Evolutionary conservation across 1,140 invertebrate genomes (phyloP).

Genomic region (Drosophila seguyi): DNA sequence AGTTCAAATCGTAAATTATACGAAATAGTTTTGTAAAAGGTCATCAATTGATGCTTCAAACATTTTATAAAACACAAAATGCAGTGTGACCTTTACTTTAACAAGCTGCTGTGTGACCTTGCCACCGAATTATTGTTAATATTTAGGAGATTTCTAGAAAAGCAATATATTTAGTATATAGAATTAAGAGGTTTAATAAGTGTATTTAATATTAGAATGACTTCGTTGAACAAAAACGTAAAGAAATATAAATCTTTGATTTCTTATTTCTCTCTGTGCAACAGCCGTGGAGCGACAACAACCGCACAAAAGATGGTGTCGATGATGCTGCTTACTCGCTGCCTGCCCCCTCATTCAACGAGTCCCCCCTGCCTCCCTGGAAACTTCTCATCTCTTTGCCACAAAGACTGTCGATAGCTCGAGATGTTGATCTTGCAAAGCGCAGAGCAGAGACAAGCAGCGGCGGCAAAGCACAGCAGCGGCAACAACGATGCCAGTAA

Average conservation of each 20-base stretch:
- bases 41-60: too few relatives aligned
- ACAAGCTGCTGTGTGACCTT: neutral
- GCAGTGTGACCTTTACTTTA: too few relatives aligned
- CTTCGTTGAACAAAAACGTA: neutral
- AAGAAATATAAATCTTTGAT: neutral
- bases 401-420: slow-evolving; percentile 76
- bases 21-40: too few relatives aligned
- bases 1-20: too few relatives aligned
- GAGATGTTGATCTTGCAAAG: slow-evolving; percentile 80
- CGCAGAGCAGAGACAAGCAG: slow-evolving; percentile 66
- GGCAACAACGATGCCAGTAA: slow-evolving; percentile 14
- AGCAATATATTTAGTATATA: neutral
- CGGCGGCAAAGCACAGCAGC: slow-evolving; percentile 40
- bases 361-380: neutral
- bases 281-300: slow-evolving; percentile 30
- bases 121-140: too few relatives aligned
- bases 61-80: too few relatives aligned
- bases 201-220: neutral
- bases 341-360: slow-evolving; percentile 11
- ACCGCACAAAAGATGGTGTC: slow-evolving; percentile 60
- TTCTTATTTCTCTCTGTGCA: slow-evolving; percentile 32
- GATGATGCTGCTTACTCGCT: slow-evolving; percentile 54
- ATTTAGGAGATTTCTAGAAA: neutral
- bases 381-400: slow-evolving; percentile 21
- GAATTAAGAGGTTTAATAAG: neutral